Evolutionary conservation across 1,140 invertebrate species (phyloP).

Genomic region (Diabrotica undecimpunctata): DNA sequence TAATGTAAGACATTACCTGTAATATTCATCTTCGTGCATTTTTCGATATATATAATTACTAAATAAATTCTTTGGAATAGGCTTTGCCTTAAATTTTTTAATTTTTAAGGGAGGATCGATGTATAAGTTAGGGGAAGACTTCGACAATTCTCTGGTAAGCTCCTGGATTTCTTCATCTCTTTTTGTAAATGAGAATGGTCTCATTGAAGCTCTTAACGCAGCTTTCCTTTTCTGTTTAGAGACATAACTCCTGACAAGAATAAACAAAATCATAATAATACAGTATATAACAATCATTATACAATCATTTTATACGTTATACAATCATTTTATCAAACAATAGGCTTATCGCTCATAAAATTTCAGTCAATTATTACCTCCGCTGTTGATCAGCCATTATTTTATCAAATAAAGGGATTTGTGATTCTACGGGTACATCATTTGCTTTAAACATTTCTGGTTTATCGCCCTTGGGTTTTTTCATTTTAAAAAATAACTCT

Average conservation of each 20-base stretch:
- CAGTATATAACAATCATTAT: neutral
- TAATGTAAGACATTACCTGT: conserved; percentile 50
- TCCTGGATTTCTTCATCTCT: conserved; percentile 52
- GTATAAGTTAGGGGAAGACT: conserved; percentile 56
- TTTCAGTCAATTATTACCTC: too few relatives aligned
- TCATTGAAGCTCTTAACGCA: conserved; percentile 56
- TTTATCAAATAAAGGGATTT: conserved; percentile 66
- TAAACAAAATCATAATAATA: conserved; percentile 8
- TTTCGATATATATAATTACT: conserved; percentile 66
- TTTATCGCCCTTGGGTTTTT: conserved; percentile 51
- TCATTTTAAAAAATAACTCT: conserved; percentile 49
- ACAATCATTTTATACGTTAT: neutral
- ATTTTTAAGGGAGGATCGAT: conserved; percentile 41
- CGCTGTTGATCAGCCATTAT: conserved; percentile 65
- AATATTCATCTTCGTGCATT: conserved; percentile 67
- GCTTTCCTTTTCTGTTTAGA: conserved; percentile 56
- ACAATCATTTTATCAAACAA: too few relatives aligned
- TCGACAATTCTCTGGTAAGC: conserved; percentile 47
- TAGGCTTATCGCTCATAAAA: too few relatives aligned
- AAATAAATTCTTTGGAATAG: conserved; percentile 65
- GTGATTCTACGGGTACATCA: conserved; percentile 65
- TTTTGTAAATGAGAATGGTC: conserved; percentile 61
- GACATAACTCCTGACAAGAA: conserved; percentile 50
- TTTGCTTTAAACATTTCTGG: conserved; percentile 52
- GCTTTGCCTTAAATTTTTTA: conserved; percentile 60